A percentile compares a stretch with the other conserved stretches of the same genome.
Conservation (phyloP, 2,888 invertebrate genomes). For the Dynastes grantii region DNA sequence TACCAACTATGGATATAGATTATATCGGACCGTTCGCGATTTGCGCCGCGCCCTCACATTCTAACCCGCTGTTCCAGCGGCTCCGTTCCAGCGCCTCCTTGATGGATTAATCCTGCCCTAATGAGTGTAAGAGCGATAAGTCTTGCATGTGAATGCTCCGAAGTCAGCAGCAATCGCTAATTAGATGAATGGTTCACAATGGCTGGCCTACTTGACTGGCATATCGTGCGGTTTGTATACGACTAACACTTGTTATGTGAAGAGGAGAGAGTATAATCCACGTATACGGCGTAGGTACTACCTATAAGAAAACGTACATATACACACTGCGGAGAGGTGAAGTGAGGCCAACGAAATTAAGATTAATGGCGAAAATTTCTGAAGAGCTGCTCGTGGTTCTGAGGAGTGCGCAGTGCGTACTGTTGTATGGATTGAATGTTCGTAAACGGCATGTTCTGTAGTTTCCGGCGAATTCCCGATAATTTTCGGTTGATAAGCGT, state of each 20-base stretch:
- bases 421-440: slow-evolving; percentile 38
- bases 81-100: slow-evolving; percentile 63
- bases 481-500: slow-evolving; percentile 12
- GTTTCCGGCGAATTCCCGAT: slow-evolving; percentile 19
- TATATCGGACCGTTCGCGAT: slow-evolving; percentile 1
- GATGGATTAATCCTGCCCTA: slow-evolving; percentile 71
- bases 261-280: slow-evolving; percentile 36
- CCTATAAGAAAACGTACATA: slow-evolving; percentile 8
- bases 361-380: slow-evolving; percentile 58
- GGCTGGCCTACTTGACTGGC: slow-evolving; percentile 68
- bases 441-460: slow-evolving; percentile 47
- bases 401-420: neutral
- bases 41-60: slow-evolving; percentile 40
- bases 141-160: slow-evolving; percentile 70
- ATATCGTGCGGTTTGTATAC: slow-evolving; percentile 69
- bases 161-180: slow-evolving; percentile 69
- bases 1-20: neutral
- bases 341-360: slow-evolving; percentile 56
- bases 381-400: slow-evolving; percentile 25
- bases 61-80: slow-evolving; percentile 33
- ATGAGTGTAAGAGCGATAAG: slow-evolving; percentile 72
- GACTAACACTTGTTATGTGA: slow-evolving; percentile 65
- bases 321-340: neutral
- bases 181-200: slow-evolving; percentile 71
- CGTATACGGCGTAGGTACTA: slow-evolving; percentile 20